These are phyloP conservation scores for Cotesia typhae DNA, from an alignment of 1,140 invertebrate genomes.

Conservation along the genomic window DNA sequence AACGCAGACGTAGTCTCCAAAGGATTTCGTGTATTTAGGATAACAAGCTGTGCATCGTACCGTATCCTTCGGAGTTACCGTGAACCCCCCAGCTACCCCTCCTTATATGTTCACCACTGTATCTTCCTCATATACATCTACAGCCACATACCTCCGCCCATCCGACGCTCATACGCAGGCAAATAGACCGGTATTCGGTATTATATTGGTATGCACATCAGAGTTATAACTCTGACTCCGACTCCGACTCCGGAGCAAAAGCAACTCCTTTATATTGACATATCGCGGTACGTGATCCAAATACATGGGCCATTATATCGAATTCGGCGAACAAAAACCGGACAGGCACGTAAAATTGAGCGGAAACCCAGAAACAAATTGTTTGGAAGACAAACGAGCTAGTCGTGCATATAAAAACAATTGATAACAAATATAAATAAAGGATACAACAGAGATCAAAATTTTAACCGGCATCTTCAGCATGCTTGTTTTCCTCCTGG, in stretches of 20 bases:
- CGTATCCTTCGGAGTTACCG: constrained; percentile 10
- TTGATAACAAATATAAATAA: neutral
- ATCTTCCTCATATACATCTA: neutral
- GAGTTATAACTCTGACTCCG: too few relatives aligned
- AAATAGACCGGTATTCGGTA: constrained; percentile 19
- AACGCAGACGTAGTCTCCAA: constrained; percentile 53
- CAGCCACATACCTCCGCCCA: neutral
- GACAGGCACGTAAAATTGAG: constrained; percentile 52
- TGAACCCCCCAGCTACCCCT: constrained; percentile 15
- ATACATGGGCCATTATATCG: constrained; percentile 66
- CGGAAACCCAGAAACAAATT: constrained; percentile 59
- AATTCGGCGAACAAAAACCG: constrained; percentile 56
- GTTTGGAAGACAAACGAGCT: constrained; percentile 51
- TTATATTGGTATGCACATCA: constrained; percentile 61
- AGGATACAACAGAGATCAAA: constrained; percentile 6
- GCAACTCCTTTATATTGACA: constrained; percentile 67
- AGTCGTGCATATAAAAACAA: constrained; percentile 23
- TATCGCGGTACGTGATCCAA: constrained; percentile 67
- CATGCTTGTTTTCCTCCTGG: neutral
- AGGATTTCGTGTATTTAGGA: constrained; percentile 68
- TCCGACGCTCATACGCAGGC: constrained; percentile 8
- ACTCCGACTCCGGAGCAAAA: constrained; percentile 35
- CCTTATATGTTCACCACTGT: neutral
- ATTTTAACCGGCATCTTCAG: neutral
- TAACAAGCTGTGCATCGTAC: constrained; percentile 57